Evolutionary conservation across 1,140 invertebrate genomes (phyloP), one percentile per base, ranked within the genome.

Genomic region (Ceratosolen fusciceps): DNA sequence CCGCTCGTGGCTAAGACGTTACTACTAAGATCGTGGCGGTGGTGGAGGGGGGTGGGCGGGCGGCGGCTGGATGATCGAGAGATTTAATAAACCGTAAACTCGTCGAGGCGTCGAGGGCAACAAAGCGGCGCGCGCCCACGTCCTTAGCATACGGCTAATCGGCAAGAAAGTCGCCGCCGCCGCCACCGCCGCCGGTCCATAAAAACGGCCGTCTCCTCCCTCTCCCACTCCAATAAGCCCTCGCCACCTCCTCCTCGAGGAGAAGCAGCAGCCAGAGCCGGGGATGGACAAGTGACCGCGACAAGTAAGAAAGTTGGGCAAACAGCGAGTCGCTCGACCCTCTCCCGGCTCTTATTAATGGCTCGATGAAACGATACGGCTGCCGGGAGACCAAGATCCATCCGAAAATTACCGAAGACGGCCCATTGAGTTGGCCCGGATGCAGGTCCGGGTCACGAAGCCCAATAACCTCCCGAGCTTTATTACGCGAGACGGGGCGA

Each of bases 331-430:
- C 82, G 81, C 81, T 71, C 83, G 77, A 81, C 83, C 81, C 83
- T 62, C 77, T 80, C 67, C 49, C 65, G 83, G 70, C 82, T 10
- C n/a, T 87, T 81, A 87, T 88, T 89, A 88, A 89, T 88, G 84
- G 80, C 73, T 83, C 87, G 87, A 89, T 88, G 86, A 86, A 86
- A 88, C 85, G 85, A 88, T 87, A 86, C 83, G 83, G 74, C 80
- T 82, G 84, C 85, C 87, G 83, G n/a, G n/a, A n/a, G n/a, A n/a
- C n/a, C n/a, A n/a, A n/a, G n/a, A n/a, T n/a, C n/a, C n/a, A n/a
- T n/a, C n/a, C n/a, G n/a, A n/a, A n/a, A n/a, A n/a, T n/a, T n/a
- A n/a, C n/a, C n/a, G n/a, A n/a, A n/a, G n/a, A n/a, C n/a, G n/a
- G n/a, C n/a, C n/a, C n/a, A n/a, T n/a, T n/a, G n/a, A n/a, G n/a